These are phyloP conservation scores for Momotus momota DNA, from an alignment of 2,797 vertebrate species.

Conservation along the genomic window DNA sequence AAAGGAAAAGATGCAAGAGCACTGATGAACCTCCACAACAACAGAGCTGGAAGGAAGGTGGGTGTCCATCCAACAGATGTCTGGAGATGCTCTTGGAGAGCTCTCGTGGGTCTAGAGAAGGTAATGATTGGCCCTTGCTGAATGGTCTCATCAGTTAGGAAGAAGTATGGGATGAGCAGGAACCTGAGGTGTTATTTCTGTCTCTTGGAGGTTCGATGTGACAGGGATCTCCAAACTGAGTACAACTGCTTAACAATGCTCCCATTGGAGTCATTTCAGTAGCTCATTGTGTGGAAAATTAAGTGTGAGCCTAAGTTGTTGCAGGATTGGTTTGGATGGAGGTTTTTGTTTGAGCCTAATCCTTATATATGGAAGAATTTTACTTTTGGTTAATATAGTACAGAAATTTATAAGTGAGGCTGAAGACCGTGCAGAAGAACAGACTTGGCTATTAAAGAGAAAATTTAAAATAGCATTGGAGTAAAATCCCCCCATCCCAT, in stretches of 20 bases:
- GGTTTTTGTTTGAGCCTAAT: not conserved
- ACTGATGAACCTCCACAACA: slow-evolving; percentile 96
- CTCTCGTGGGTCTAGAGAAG: too few species aligned
- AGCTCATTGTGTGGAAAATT: not conserved
- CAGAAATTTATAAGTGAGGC: not conserved
- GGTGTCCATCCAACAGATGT: not conserved
- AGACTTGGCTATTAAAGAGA: not conserved
- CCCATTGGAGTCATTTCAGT: not conserved
- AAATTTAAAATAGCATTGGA: not conserved
- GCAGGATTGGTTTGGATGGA: not conserved
- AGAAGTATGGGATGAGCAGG: not conserved
- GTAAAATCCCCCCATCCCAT: fast-evolving
- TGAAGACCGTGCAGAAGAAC: not conserved
- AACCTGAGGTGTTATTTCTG: not conserved
- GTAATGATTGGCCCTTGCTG: not conserved
- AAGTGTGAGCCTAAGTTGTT: not conserved
- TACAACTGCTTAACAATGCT: not conserved
- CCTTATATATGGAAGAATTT: not conserved
- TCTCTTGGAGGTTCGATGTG: not conserved
- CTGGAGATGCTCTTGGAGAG: not conserved
- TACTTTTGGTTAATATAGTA: not conserved
- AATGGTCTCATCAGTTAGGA: not conserved
- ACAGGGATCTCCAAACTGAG: not conserved
- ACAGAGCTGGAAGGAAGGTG: slow-evolving; percentile 94
- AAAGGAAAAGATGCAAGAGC: slow-evolving; percentile 92